Evolutionary conservation across 2,888 invertebrate species (phyloP), one percentile per base, ranked within the genome.

Genomic region (Sarcophaga variegata): DNA sequence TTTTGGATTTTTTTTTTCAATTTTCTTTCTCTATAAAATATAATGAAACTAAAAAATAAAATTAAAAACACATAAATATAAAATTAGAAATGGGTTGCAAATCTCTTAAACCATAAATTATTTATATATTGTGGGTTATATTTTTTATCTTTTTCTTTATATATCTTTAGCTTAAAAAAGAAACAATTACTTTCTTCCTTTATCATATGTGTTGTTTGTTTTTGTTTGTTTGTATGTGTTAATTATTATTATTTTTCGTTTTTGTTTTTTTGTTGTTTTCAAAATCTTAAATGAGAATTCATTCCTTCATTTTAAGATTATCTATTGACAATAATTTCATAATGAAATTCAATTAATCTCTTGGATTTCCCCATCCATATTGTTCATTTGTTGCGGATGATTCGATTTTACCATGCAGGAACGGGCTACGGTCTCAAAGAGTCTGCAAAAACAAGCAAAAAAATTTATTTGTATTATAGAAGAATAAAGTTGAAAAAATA

Each of bases 381-480:
- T 93, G 81, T 92, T 91, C 83, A 93, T 90, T 89, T 93, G 94
- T 86, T 93, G 93, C 67, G 91, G 92, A 81, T 93, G 95, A 89
- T 95, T 95, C 90, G 96, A 95, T 93, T 97, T 97, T 91, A 97
- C 97, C 96, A 98, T 97, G 94, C 99, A 99, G 0, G 99, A 99
- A 88, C 98, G 96, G 27, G 99, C 99, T 88, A 99, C 99, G 2
- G 98, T 98, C 92, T 99, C 98, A 93, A 99, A 98, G 91, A 99
- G 95, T 92, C 98, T 98, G 60, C n/a, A 85, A 74, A 72, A 72
- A n/a, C 12, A 37, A 37, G 10, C 8, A 37, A 37, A 8, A 8
- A 37, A 8, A 10, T 10, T 10, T 10, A 37, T 37, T 37, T 37
- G 8, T 37, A 37, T 37, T 37, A 10, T 37, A 37, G 2, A 10